Evolutionary conservation across 2,888 invertebrate species (phyloP), one percentile per base, ranked within the genome.

Genomic region (Liopterus haemorrhoidalis): DNA sequence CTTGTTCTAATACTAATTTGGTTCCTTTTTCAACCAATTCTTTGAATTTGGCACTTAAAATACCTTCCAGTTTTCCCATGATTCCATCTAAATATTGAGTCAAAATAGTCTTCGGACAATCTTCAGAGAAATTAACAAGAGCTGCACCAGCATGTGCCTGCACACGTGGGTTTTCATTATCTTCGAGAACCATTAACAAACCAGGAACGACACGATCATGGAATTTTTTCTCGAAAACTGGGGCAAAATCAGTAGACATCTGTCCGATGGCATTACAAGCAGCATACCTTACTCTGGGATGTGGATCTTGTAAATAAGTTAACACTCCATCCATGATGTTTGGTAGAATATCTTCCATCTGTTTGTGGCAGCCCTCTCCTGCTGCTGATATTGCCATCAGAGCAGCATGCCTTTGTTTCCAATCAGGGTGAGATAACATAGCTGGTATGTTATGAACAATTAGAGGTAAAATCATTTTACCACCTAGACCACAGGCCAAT

Each of bases 241-340:
- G 96, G 2, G 94, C 94, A 70, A 99, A 99, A 71, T 99, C 99
- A 0, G 96, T 91, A 0, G 96, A 89, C 92, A 99, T 93, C 70
- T 99, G 97, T 5, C 99, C 99, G 31, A 99, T 79, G 14, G 97
- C 96, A 70, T 99, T 99, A 65, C 99, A 99, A 14, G 95, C 92
- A 3, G 99, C 99, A 64, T 95, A 96, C 46, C 97, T 77, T 1
- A 94, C 94, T 53, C 93, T 75, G 1, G 92, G 91, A 66, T 93
- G 92, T 79, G 89, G 68, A 58, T 69, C 69, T 59, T 67, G 66
- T 14, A 68, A 53, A 51, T 67, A 69, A 33, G 57, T 54, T 1
- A 66, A 63, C 12, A 97, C 87, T 25, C 90, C 92, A 28, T 87
- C 82, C 70, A 99, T 87, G 24, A 99, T 87, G 70, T 90, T 87